Conservation (phyloP, 2,888 invertebrate species). For the Malachius bipustulatus region DNA sequence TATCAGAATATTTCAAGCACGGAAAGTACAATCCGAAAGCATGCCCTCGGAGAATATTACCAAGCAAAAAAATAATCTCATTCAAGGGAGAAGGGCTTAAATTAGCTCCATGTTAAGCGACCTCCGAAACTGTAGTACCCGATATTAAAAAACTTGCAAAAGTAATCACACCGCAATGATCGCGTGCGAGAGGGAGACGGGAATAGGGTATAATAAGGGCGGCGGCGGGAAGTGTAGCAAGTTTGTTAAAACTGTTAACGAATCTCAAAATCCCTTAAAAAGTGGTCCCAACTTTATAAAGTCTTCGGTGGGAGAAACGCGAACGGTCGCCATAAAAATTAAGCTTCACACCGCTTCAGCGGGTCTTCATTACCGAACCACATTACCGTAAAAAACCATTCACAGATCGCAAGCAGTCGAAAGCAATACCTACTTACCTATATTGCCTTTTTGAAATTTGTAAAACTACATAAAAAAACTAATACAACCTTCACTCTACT, state of each 20-base stretch:
- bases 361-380: slow-evolving; percentile 34
- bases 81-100: slow-evolving; percentile 31
- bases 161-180: slow-evolving; percentile 30
- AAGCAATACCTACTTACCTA: no score
- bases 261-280: slow-evolving; percentile 38
- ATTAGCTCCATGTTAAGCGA: slow-evolving; percentile 33
- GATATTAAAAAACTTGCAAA: slow-evolving; percentile 37
- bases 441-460: no score
- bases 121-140: slow-evolving; percentile 25
- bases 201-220: slow-evolving; percentile 14
- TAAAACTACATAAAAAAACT: no score
- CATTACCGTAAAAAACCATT: slow-evolving; percentile 34
- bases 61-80: slow-evolving; percentile 12
- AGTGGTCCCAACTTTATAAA: slow-evolving; percentile 35
- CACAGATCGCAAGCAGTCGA: no score
- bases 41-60: no score
- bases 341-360: slow-evolving; percentile 32
- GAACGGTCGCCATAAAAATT: slow-evolving; percentile 35
- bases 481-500: no score
- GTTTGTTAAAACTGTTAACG: slow-evolving; percentile 39
- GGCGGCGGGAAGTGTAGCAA: slow-evolving; percentile 31
- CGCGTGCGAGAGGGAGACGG: slow-evolving; percentile 17
- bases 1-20: no score
- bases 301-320: slow-evolving; percentile 31
- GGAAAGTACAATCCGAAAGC: no score